Evolutionary conservation across 1,140 invertebrate genomes (phyloP).

Genomic region (Ips nitidus): DNA sequence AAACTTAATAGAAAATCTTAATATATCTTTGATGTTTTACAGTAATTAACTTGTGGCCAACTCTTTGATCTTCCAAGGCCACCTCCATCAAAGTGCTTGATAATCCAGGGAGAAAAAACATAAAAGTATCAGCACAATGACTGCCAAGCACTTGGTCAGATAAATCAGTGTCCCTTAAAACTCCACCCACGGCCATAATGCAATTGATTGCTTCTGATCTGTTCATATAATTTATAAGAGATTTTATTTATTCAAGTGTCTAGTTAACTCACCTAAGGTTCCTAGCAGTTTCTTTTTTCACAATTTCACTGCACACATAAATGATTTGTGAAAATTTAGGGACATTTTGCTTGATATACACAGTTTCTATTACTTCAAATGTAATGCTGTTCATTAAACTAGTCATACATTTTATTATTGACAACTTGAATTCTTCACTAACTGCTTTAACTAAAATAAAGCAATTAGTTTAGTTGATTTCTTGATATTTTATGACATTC

Average conservation of each 20-base stretch:
- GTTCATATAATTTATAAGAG: conserved; percentile 23
- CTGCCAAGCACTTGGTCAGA: conserved; percentile 52
- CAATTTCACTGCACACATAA: conserved; percentile 60
- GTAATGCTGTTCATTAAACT: conserved; percentile 55
- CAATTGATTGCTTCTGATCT: conserved; percentile 57
- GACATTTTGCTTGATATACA: conserved; percentile 57
- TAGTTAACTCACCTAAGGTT: conserved; percentile 56
- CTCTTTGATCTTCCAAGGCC: conserved; percentile 57
- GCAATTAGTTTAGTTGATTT: no score
- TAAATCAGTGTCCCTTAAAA: conserved; percentile 53
- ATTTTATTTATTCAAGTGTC: neutral
- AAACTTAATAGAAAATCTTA: conserved; percentile 8
- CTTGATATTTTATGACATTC: conserved; percentile 1
- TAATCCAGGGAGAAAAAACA: conserved; percentile 66
- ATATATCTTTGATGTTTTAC: conserved; percentile 48
- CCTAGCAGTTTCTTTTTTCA: conserved; percentile 60
- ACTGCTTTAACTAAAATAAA: conserved; percentile 34
- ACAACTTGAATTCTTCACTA: conserved; percentile 62
- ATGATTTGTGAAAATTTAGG: conserved; percentile 61
- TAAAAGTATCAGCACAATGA: conserved; percentile 59
- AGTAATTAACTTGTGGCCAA: conserved; percentile 62
- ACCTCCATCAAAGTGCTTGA: conserved; percentile 59
- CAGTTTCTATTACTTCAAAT: conserved; percentile 52
- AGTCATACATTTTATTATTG: conserved; percentile 57
- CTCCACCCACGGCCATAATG: conserved; percentile 59